These are phyloP conservation scores for Momotus momota DNA, from an alignment of 2,797 vertebrate genomes.

Conservation along the genomic window DNA sequence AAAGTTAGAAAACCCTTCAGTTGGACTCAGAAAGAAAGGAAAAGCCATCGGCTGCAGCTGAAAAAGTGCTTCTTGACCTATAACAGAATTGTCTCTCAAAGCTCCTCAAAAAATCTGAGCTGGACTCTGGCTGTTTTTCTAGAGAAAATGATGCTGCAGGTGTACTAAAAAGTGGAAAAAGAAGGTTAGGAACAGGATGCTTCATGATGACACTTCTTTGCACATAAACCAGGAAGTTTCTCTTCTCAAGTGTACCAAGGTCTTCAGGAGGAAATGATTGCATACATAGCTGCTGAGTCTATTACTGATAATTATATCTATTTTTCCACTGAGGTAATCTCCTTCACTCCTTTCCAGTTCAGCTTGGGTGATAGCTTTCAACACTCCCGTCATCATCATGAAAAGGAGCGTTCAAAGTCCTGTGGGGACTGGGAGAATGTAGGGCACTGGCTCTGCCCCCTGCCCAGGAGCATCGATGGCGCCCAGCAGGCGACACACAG, in stretches of 20 bases:
- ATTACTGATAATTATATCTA: background rate
- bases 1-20: background rate
- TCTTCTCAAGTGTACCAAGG: background rate
- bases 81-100: background rate
- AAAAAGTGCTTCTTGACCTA: background rate
- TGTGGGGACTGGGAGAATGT: background rate
- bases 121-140: background rate
- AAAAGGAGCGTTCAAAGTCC: constrained; percentile 40
- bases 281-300: background rate
- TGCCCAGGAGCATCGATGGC: background rate
- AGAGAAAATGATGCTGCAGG: background rate
- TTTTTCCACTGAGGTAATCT: constrained; percentile 24
- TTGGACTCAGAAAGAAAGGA: background rate
- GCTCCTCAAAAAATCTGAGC: background rate
- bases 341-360: background rate
- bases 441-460: background rate
- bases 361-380: constrained; percentile 27
- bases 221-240: constrained; percentile 26
- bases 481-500: background rate
- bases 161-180: background rate
- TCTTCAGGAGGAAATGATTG: constrained; percentile 9
- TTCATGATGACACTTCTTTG: background rate
- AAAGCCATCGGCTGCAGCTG: background rate
- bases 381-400: background rate
- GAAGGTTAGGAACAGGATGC: background rate